Base-by-base conservation (phyloP, 1,140 invertebrate species). In the Aethina tumida region DNA sequence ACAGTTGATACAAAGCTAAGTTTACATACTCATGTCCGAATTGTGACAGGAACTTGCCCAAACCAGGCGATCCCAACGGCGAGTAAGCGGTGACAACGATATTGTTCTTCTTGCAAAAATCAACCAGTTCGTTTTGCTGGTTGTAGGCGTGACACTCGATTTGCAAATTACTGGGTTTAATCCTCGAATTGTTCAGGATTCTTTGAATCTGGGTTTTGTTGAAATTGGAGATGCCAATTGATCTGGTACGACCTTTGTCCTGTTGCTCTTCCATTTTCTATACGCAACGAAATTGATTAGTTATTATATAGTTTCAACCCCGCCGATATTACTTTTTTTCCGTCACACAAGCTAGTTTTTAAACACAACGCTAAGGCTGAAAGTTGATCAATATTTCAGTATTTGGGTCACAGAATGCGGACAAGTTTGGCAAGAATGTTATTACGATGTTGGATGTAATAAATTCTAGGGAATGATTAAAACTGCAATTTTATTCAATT, bases 151-250 rank as follows among this genome's bases (percentile, higher is more conserved):
- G 86, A 16, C 85, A 64, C 55, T 93, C 88, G 16, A 91, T 68
- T 68, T 89, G 74, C 16, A 85, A 62, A 53, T 78, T 81, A 35
- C 73, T 73, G 1, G 82, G 83, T 40, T 72, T 74, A 13, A 85
- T 73, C 38, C 67, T 67, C 16, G 74, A 68, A 37, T 70, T 70
- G 22, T 79, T 69, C 26, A 77, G 64, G 29, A 87, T 70, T 19
- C 70, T 67, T 32, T 66, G 48, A 30, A 86, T 72, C 64, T 87
- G 83, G 8, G 63, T 51, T 41, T 74, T 64, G 52, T 82, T 87
- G 49, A 87, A 89, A 53, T 88, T 88, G n/a, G 84, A 87, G 4
- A 89, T 45, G 2, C 84, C 84, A 49, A 88, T 79, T 1, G 80
- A 74, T 52, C 70, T 74, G 10, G 75, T 59, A n/a, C 70, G 59